Conservation (phyloP, 2,113 vertebrate genomes). For the Apteryx mantelli region DNA sequence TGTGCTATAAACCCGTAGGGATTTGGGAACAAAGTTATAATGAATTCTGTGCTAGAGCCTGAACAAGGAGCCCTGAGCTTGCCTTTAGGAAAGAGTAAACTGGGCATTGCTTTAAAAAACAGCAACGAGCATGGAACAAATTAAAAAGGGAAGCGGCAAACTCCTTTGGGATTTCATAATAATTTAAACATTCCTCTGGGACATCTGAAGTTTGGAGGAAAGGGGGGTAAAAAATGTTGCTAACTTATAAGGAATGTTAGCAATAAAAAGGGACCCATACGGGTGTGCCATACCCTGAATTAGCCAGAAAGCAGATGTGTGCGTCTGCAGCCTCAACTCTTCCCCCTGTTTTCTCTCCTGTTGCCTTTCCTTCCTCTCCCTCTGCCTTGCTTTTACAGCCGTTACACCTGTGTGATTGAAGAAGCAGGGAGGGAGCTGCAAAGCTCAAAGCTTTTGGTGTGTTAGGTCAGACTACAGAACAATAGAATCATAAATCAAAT, state of each 20-base stretch:
- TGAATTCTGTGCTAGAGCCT: not conserved
- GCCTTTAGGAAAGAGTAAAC: not conserved
- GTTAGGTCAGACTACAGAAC: not conserved
- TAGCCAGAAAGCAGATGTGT: slow-evolving; percentile 24
- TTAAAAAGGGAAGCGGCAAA: slow-evolving; percentile 22
- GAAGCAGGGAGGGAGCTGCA: not conserved
- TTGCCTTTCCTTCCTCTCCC: not conserved
- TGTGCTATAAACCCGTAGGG: not conserved
- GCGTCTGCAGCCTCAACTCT: not conserved
- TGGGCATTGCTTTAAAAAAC: slow-evolving; percentile 16
- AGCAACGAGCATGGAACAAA: not conserved
- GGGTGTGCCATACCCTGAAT: not conserved
- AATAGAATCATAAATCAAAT: no score
- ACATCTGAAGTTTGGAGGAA: not conserved
- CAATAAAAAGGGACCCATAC: not conserved
- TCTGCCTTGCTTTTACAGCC: not conserved
- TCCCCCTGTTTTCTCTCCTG: not conserved
- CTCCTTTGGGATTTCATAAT: slow-evolving; percentile 23
- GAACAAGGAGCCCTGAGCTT: not conserved
- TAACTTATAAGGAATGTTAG: not conserved
- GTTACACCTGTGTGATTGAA: not conserved
- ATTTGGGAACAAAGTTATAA: not conserved
- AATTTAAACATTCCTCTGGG: slow-evolving; percentile 46
- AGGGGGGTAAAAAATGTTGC: not conserved
- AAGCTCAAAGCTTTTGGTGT: not conserved